A percentile compares a stretch with the other conserved stretches of the same genome.
Conservation (phyloP, 2,797 vertebrate species). For the Hafferia zeledoni region DNA sequence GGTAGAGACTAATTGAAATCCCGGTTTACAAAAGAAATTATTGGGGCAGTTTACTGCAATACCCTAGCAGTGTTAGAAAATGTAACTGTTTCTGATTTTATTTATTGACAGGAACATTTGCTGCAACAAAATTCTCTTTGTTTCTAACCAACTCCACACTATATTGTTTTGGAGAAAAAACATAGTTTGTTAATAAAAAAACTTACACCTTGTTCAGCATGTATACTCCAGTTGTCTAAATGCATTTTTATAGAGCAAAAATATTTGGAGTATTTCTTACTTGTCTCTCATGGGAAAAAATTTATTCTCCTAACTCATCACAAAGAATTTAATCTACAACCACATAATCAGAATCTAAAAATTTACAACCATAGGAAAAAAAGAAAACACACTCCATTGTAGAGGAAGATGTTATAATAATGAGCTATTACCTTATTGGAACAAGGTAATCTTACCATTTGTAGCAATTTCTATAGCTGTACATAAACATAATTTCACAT, state of each 20-base stretch:
- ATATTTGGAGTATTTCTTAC: neutral
- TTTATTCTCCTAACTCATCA: neutral
- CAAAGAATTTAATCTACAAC: neutral
- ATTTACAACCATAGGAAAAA: neutral
- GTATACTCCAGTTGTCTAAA: neutral
- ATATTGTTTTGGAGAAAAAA: neutral
- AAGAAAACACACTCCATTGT: neutral
- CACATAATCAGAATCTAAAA: neutral
- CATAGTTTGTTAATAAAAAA: neutral
- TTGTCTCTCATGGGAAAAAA: neutral
- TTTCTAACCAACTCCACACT: neutral
- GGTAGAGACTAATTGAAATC: neutral
- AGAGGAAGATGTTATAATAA: neutral
- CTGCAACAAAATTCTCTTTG: neutral
- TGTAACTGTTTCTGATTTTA: neutral
- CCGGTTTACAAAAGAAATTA: neutral
- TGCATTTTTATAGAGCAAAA: neutral
- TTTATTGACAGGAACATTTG: neutral
- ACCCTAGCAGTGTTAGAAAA: neutral
- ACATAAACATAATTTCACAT: neutral
- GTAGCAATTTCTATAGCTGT: neutral
- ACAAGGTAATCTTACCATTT: neutral
- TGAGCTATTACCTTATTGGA: neutral
- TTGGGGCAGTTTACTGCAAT: neutral
- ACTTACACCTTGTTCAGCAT: neutral